A percentile compares a stretch with the other conserved stretches of the same genome.
Evolutionary conservation across 2,113 vertebrate species (phyloP).

Genomic region (Emydura subglobosa): DNA sequence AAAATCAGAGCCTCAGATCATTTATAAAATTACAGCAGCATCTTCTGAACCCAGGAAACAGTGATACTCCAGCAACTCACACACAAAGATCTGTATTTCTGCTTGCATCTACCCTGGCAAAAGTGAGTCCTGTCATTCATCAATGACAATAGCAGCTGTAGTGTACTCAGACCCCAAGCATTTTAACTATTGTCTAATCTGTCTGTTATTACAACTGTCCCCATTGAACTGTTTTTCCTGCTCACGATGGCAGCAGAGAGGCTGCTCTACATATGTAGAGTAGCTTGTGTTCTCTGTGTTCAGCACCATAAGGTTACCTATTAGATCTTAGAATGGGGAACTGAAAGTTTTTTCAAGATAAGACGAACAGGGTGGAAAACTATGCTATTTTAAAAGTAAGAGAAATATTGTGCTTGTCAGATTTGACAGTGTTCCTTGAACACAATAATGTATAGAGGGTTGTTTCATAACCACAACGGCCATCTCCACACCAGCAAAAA

Average conservation of each 20-base stretch:
- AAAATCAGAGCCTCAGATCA: not conserved
- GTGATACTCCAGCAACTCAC: not conserved
- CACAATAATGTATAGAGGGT: not conserved
- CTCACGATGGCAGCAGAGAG: not conserved
- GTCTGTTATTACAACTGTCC: not conserved
- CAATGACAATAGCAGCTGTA: not conserved
- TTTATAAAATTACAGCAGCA: not conserved
- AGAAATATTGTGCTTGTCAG: not conserved
- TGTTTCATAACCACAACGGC: not conserved
- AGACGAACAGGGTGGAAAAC: not conserved
- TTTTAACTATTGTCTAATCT: not conserved
- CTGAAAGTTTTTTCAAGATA: not conserved
- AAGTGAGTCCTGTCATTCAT: not conserved
- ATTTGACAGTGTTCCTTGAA: not conserved
- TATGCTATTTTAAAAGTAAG: not conserved
- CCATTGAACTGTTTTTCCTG: not conserved
- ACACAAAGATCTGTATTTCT: not conserved
- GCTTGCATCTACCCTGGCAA: not conserved
- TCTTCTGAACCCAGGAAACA: not conserved
- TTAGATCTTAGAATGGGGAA: not conserved
- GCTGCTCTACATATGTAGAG: not conserved
- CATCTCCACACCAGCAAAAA: not conserved
- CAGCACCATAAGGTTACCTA: rapidly evolving
- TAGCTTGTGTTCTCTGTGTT: rapidly evolving
- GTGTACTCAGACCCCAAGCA: not conserved